A percentile compares a stretch with the other conserved stretches of the same genome.
phyloP scores from a whole-genome alignment of 2,888 invertebrate species.

The Calliopum simillimum region DNA sequence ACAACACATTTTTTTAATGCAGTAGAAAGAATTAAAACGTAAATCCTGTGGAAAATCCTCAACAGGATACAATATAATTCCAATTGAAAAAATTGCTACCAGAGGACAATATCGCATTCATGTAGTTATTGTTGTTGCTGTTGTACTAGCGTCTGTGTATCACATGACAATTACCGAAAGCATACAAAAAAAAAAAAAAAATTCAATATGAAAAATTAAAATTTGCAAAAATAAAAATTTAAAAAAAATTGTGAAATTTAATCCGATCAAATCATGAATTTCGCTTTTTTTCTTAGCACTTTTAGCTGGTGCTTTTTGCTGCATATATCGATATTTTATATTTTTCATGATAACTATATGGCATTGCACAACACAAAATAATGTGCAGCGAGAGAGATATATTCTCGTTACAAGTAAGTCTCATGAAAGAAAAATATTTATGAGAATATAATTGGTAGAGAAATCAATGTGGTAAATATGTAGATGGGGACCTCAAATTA shows the following conservation, averaged over 20 bases:
- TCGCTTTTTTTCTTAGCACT: slow-evolving; percentile 34
- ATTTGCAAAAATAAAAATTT: background rate
- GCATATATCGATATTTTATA: too few species aligned
- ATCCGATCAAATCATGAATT: slow-evolving; percentile 39
- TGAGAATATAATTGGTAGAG: too few species aligned
- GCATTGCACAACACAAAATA: too few species aligned
- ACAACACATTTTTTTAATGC: background rate
- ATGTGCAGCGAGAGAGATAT: too few species aligned
- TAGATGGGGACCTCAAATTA: too few species aligned
- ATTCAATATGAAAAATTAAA: background rate
- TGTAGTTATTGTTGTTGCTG: slow-evolving; percentile 37
- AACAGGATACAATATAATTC: slow-evolving; percentile 26
- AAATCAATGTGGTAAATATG: too few species aligned
- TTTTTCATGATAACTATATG: too few species aligned
- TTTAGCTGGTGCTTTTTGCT: too few species aligned
- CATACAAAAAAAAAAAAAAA: background rate
- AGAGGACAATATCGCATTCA: background rate
- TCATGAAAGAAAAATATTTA: too few species aligned
- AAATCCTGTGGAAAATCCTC: slow-evolving; percentile 29
- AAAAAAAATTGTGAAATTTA: background rate
- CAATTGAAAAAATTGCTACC: slow-evolving; percentile 21
- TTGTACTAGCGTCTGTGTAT: slow-evolving; percentile 48
- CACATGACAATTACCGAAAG: slow-evolving; percentile 49
- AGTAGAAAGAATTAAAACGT: background rate
- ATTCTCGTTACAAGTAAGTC: too few species aligned